Evolutionary conservation across 2,888 invertebrate species (phyloP).

Genomic region (Vesta saturnalis): DNA sequence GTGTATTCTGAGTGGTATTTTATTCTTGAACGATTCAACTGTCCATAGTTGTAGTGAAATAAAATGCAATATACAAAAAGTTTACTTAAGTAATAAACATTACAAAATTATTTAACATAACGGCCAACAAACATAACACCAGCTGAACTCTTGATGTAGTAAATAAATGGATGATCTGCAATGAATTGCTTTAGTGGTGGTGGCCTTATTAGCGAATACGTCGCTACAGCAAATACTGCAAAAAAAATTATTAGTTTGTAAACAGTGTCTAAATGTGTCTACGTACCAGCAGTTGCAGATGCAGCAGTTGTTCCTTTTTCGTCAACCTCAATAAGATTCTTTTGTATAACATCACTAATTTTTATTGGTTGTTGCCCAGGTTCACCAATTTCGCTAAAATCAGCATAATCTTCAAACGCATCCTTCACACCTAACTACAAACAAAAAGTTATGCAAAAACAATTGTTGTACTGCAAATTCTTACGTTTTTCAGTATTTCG

Average conservation of each 20-base stretch:
- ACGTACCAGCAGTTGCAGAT: background rate
- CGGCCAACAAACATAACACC: constrained; percentile 7
- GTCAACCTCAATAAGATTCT: background rate
- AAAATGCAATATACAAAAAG: no score
- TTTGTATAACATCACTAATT: background rate
- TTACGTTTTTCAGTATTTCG: background rate
- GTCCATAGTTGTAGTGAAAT: no score
- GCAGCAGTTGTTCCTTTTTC: background rate
- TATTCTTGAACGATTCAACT: no score
- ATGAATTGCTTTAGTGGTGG: background rate
- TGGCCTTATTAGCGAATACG: background rate
- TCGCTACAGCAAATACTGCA: background rate
- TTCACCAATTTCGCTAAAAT: background rate
- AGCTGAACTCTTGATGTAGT: background rate
- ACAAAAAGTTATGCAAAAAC: background rate
- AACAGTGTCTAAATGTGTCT: background rate
- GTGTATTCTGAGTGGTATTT: no score
- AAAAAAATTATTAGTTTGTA: background rate
- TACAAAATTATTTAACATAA: background rate
- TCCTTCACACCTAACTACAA: background rate
- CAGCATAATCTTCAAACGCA: background rate
- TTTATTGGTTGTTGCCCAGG: background rate
- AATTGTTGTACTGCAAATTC: background rate
- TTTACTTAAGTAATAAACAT: no score
- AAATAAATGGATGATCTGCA: constrained; percentile 6